phyloP scores from a whole-genome alignment of 2,113 vertebrate genomes.

The Corvus hawaiiensis region DNA sequence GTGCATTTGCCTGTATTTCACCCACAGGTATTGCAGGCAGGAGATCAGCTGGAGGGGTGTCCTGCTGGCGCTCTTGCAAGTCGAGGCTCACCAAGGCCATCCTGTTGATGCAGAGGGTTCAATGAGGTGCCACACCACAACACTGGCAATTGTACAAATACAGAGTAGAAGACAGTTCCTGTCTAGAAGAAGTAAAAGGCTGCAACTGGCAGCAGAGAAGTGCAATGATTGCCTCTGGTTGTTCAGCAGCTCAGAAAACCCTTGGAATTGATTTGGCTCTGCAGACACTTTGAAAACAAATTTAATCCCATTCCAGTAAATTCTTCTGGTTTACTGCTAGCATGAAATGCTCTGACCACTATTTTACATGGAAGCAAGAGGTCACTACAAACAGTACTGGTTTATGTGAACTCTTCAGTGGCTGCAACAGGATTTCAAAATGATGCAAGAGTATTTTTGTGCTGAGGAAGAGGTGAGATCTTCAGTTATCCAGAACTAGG shows the following conservation, averaged over 20 bases:
- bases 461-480: not conserved
- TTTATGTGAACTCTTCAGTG: not conserved
- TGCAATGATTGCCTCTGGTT: constrained; percentile 3
- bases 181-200: not conserved
- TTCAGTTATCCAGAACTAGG: not conserved
- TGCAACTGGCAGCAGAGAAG: not conserved
- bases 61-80: not conserved
- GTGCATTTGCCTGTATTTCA: not conserved
- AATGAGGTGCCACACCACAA: not conserved
- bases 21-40: not conserved
- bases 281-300: not conserved
- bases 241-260: constrained; percentile 35
- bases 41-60: not conserved
- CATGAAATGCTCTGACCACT: not conserved
- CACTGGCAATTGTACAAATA: not conserved
- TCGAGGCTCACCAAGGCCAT: not conserved
- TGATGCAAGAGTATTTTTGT: not conserved
- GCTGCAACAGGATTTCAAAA: not conserved
- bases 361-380: not conserved
- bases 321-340: not conserved
- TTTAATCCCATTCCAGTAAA: constrained; percentile 12
- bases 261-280: constrained; percentile 3
- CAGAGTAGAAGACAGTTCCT: not conserved
- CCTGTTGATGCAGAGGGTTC: not conserved
- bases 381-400: not conserved